A percentile compares a stretch with the other conserved stretches of the same genome.
These are phyloP conservation scores for Pygoscelis adeliae DNA, from an alignment of 2,113 vertebrate species.

Conservation along the genomic window DNA sequence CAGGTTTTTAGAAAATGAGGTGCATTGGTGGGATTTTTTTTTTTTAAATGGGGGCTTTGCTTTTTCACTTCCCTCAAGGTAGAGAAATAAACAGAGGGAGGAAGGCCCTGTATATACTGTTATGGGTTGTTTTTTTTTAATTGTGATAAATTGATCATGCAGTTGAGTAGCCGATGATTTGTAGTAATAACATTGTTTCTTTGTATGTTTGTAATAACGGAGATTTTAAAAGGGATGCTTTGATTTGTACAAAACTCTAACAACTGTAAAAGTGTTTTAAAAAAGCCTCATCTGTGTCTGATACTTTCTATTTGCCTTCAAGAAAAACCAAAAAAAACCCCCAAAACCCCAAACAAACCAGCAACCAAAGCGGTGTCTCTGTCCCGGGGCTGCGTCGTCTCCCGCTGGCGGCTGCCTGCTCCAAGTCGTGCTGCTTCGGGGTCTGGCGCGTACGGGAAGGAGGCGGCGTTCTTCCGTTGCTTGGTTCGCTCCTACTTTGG, in stretches of 20 bases:
- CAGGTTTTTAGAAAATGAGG: constrained; percentile 39
- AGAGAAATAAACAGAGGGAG: constrained; percentile 44
- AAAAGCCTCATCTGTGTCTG: constrained; percentile 16
- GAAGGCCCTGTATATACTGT: constrained; percentile 41
- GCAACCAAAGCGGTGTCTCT: neutral
- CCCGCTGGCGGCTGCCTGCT: neutral
- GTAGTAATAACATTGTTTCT: constrained; percentile 73
- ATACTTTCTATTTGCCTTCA: neutral
- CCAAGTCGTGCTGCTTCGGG: neutral
- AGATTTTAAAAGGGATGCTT: constrained; percentile 74
- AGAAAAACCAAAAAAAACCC: neutral
- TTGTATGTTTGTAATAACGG: constrained; percentile 81
- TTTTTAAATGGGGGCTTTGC: constrained; percentile 62
- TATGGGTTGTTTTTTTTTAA: constrained; percentile 30
- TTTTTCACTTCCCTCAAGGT: constrained; percentile 49
- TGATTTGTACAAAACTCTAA: constrained; percentile 79
- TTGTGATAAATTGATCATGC: constrained; percentile 67
- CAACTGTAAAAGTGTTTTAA: constrained; percentile 74
- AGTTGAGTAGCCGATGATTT: constrained; percentile 69
- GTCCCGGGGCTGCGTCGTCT: neutral
- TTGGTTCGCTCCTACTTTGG: neutral
- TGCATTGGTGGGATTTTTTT: neutral
- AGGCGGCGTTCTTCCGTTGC: neutral
- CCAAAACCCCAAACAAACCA: neutral
- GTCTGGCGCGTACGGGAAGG: neutral